Evolutionary conservation across 2,797 vertebrate genomes (phyloP).

Genomic region (Eulemur mongoz): DNA sequence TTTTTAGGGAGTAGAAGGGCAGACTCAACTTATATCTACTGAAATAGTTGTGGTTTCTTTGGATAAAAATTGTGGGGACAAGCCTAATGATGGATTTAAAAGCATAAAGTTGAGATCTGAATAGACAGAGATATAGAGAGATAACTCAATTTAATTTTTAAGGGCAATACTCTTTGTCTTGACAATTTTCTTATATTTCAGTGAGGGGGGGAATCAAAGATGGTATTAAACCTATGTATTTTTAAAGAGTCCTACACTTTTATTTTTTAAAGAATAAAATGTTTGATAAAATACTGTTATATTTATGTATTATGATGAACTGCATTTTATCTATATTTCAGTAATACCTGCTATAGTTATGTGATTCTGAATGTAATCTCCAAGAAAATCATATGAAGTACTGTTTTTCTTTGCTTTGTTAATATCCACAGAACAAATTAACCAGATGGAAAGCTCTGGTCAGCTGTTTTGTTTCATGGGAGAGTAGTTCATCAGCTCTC

Average conservation of each 20-base stretch:
- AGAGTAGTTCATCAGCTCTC: slow-evolving; percentile 77
- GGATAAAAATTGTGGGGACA: not conserved
- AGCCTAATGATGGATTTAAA: not conserved
- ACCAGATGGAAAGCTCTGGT: slow-evolving; percentile 79
- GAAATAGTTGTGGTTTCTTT: not conserved
- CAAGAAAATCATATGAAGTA: slow-evolving; percentile 50
- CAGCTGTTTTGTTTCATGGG: slow-evolving; percentile 83
- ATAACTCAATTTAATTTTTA: not conserved
- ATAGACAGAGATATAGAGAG: not conserved
- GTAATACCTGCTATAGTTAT: slow-evolving; percentile 53
- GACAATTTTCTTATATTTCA: not conserved
- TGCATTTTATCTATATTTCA: slow-evolving; percentile 46
- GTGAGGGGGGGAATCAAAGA: not conserved
- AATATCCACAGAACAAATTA: slow-evolving; percentile 34
- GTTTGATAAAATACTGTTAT: not conserved
- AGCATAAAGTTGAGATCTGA: not conserved
- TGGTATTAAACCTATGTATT: not conserved
- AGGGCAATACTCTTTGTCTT: not conserved
- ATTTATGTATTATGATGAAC: not conserved
- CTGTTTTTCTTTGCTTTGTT: slow-evolving; percentile 56
- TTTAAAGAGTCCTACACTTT: not conserved
- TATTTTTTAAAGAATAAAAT: not conserved
- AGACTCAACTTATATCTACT: not conserved
- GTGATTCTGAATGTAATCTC: slow-evolving; percentile 48
- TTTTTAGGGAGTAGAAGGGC: not conserved